A percentile compares a stretch with the other conserved stretches of the same genome.
phyloP scores from a whole-genome alignment of 2,797 vertebrate species.

The Morus bassanus region DNA sequence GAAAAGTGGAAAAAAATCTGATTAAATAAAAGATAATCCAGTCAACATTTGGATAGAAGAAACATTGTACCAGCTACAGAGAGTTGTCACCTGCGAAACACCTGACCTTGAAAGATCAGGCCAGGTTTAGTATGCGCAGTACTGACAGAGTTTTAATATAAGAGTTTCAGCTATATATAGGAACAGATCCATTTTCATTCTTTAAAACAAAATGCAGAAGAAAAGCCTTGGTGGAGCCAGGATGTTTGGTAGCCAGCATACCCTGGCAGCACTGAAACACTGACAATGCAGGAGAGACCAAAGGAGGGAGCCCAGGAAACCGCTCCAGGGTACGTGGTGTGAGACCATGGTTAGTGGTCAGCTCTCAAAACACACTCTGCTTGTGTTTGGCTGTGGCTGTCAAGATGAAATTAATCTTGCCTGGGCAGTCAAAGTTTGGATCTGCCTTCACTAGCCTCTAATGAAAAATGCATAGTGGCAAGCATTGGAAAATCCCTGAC shows the following conservation, averaged over 20 bases:
- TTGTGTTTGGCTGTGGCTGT: conserved; percentile 45
- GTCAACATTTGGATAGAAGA: neutral
- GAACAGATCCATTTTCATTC: conserved; percentile 7
- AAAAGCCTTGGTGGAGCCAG: neutral
- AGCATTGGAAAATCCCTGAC: conserved; percentile 74
- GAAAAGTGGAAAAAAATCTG: neutral
- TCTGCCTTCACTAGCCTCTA: conserved; percentile 71
- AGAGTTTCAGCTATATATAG: neutral
- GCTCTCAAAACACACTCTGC: conserved; percentile 10
- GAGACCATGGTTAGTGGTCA: conserved; percentile 32
- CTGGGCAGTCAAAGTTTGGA: conserved; percentile 73
- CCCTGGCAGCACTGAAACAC: neutral
- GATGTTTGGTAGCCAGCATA: neutral
- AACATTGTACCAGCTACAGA: neutral
- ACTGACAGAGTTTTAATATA: conserved; percentile 1
- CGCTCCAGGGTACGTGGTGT: rapidly evolving
- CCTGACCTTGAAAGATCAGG: conserved; percentile 37
- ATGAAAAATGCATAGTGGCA: conserved; percentile 78
- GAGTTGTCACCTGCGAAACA: conserved; percentile 28
- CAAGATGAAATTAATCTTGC: conserved; percentile 76
- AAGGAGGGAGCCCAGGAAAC: neutral
- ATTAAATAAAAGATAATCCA: neutral
- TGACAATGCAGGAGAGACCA: neutral
- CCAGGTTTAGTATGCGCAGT: neutral
- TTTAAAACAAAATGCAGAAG: neutral